Conservation (phyloP, 2,113 vertebrate species). For the Xiphophorus hellerii region DNA sequence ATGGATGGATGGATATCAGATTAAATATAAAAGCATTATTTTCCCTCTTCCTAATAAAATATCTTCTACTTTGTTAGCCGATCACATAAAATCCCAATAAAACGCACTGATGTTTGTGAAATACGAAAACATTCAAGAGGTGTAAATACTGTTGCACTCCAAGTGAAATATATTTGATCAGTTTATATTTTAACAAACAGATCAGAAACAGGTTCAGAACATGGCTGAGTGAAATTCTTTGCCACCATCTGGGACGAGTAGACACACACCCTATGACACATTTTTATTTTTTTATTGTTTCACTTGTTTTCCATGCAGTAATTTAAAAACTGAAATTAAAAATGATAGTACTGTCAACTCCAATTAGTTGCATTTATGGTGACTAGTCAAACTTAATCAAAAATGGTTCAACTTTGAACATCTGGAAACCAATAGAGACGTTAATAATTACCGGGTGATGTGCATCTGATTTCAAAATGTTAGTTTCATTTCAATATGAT, state of each 20-base stretch:
- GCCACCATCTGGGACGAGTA: neutral
- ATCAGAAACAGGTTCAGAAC: neutral
- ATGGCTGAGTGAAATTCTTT: neutral
- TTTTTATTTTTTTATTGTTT: neutral
- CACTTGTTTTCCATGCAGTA: neutral
- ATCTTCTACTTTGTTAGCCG: neutral
- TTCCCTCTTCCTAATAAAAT: neutral
- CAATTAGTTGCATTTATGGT: too few species aligned
- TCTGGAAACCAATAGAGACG: neutral
- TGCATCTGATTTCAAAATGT: neutral
- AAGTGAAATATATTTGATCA: neutral
- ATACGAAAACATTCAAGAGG: neutral
- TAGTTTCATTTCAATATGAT: neutral
- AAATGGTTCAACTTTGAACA: neutral
- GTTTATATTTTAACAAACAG: too few species aligned
- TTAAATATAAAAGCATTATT: too few species aligned
- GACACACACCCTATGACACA: constrained; percentile 2
- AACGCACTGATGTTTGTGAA: neutral
- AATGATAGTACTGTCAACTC: neutral
- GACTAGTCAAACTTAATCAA: neutral
- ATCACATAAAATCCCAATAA: neutral
- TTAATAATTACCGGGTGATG: neutral
- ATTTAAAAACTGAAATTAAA: neutral
- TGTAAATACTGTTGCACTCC: neutral
- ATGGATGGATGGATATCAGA: too few species aligned